These are phyloP conservation scores for Diglossa cyanea DNA, from an alignment of 2,797 vertebrate species.

Conservation along the genomic window DNA sequence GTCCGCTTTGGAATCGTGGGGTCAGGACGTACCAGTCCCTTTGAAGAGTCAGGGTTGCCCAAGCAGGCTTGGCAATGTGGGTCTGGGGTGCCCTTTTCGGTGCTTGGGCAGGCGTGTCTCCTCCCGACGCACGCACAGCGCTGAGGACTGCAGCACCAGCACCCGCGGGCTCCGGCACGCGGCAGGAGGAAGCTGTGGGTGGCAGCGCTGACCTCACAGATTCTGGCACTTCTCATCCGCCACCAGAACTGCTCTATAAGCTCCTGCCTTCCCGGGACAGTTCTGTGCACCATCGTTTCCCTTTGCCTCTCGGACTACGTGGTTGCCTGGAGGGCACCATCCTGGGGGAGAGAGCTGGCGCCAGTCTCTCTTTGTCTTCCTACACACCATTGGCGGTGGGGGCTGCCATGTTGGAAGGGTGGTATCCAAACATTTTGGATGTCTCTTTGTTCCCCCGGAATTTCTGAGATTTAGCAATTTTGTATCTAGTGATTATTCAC, in stretches of 20 bases:
- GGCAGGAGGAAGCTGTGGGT: not conserved
- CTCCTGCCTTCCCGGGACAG: fast-evolving
- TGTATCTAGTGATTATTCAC: not conserved
- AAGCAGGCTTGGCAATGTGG: not conserved
- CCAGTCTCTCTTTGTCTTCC: not conserved
- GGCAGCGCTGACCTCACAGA: fast-evolving
- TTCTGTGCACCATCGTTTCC: not conserved
- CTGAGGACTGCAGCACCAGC: not conserved
- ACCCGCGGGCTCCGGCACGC: fast-evolving
- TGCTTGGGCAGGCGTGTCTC: not conserved
- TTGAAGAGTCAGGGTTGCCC: fast-evolving
- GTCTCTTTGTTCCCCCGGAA: not conserved
- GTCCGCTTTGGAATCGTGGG: fast-evolving
- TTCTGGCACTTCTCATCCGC: fast-evolving
- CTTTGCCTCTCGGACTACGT: fast-evolving
- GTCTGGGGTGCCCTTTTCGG: fast-evolving
- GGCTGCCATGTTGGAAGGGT: fast-evolving
- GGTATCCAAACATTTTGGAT: not conserved
- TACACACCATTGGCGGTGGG: fast-evolving
- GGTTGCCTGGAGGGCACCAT: not conserved
- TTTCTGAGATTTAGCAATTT: not conserved
- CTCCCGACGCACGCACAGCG: fast-evolving
- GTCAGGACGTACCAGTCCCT: not conserved
- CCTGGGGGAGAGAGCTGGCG: fast-evolving
- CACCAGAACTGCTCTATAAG: fast-evolving